phyloP scores from a whole-genome alignment of 2,888 invertebrate genomes.

The Oxytorus armatus region DNA sequence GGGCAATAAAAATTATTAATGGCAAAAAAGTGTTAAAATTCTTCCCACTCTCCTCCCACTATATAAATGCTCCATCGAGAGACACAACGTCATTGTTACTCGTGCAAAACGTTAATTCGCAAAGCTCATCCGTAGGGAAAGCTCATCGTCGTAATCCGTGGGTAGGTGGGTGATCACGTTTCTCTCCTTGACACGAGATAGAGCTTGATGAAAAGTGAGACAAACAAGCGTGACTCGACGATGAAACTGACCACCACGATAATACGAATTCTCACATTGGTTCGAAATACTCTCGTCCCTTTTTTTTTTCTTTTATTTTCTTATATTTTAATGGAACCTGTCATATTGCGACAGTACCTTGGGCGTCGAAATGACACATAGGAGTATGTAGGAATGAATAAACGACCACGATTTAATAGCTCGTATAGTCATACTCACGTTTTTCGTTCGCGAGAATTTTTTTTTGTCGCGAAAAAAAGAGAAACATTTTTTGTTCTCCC shows the following conservation, averaged over 20 bases:
- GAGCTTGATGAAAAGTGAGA: neutral
- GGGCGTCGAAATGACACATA: too few species aligned
- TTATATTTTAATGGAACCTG: constrained; percentile 14
- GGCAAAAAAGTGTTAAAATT: too few species aligned
- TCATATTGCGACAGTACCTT: constrained; percentile 19
- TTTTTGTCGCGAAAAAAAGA: neutral
- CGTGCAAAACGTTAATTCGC: too few species aligned
- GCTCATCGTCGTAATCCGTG: too few species aligned
- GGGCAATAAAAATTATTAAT: too few species aligned
- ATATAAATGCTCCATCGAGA: too few species aligned
- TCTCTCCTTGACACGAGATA: too few species aligned
- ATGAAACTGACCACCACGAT: neutral
- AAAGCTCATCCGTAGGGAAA: too few species aligned
- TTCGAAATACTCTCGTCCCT: neutral
- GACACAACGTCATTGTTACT: too few species aligned
- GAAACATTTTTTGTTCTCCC: neutral
- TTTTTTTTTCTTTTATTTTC: neutral
- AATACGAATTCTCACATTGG: neutral
- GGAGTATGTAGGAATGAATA: constrained; percentile 13
- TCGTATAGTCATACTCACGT: constrained; percentile 13
- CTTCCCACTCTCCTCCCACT: too few species aligned
- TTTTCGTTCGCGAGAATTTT: neutral
- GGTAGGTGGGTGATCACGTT: too few species aligned
- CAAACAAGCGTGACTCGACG: neutral
- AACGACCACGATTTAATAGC: constrained; percentile 21